Conservation (phyloP, 2,888 invertebrate species). For the Cerastoderma edule region DNA sequence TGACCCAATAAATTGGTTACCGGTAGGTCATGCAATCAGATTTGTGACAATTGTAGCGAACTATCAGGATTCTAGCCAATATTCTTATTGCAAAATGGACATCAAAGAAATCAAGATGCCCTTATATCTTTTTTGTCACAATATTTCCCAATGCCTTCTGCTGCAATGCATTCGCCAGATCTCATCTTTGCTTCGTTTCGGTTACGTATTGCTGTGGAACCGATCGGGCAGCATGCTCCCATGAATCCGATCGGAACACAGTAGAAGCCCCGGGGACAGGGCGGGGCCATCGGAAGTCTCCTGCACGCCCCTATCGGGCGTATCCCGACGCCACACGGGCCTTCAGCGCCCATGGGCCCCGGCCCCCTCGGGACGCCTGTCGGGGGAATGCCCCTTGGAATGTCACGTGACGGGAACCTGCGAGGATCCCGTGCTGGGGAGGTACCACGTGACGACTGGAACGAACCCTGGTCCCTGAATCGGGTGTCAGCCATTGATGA, state of each 20-base stretch:
- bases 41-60: no score
- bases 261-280: conserved; percentile 9
- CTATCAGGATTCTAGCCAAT: no score
- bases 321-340: conserved; percentile 4
- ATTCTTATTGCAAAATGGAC: no score
- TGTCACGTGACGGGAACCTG: not conserved
- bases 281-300: conserved; percentile 1
- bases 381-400: not conserved
- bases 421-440: not conserved
- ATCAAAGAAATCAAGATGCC: no score
- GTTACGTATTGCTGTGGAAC: no score
- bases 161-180: no score
- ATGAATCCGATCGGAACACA: conserved; percentile 6
- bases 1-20: no score
- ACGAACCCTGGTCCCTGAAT: not conserved
- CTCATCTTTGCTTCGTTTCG: no score
- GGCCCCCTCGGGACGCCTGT: not conserved
- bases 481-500: not conserved
- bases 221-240: conserved; percentile 9
- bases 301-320: not conserved
- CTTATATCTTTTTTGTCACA: no score
- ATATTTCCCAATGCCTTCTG: no score
- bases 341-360: not conserved
- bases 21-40: no score
- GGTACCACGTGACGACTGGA: not conserved